phyloP scores from a whole-genome alignment of 2,888 invertebrate species.

The Meghimatium bilineatum region DNA sequence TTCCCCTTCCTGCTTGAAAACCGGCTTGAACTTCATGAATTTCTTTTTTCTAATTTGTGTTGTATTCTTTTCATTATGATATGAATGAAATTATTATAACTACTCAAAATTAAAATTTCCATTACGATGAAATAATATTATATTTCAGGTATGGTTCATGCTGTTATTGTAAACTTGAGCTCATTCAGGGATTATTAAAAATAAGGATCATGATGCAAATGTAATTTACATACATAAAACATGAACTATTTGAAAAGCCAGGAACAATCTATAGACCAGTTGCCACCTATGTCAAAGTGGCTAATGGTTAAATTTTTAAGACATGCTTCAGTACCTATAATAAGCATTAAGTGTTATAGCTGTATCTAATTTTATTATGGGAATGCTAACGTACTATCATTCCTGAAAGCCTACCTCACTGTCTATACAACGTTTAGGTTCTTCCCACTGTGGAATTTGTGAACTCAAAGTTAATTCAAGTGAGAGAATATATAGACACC shows the following conservation, averaged over 20 bases:
- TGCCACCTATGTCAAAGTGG: not conserved
- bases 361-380: not conserved
- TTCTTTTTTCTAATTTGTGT: too few species aligned
- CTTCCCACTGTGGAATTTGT: slow-evolving; percentile 47
- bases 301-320: not conserved
- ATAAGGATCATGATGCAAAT: not conserved
- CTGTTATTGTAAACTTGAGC: not conserved
- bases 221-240: not conserved
- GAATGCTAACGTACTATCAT: not conserved
- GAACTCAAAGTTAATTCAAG: not conserved
- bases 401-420: slow-evolving; percentile 47
- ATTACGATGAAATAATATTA: too few species aligned
- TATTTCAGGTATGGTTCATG: not conserved
- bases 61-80: too few species aligned
- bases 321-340: not conserved
- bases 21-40: too few species aligned
- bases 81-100: too few species aligned
- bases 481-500: not conserved
- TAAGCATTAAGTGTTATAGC: too few species aligned
- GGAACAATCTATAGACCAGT: not conserved
- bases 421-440: slow-evolving; percentile 51
- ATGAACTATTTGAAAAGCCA: not conserved
- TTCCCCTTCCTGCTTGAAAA: too few species aligned
- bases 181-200: not conserved
- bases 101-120: too few species aligned